phyloP scores from a whole-genome alignment of 2,113 vertebrate species.

The Vidua chalybeata region DNA sequence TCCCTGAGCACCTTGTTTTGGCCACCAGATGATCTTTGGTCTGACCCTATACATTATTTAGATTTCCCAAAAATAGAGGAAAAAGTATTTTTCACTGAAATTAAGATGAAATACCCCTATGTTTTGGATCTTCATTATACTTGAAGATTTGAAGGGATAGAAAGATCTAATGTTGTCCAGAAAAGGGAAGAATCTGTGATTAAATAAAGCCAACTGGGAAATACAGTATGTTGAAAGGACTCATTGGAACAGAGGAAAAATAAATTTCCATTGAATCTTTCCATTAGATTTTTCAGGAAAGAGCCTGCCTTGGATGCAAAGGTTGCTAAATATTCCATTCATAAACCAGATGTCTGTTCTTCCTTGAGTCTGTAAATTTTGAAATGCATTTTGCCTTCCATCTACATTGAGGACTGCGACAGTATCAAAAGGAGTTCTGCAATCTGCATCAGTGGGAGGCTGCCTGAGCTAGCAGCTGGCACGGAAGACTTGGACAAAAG shows the following conservation, averaged over 20 bases:
- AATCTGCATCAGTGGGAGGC: conserved; percentile 47
- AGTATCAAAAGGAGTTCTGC: conserved; percentile 29
- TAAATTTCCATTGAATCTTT: neutral
- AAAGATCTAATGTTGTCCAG: conserved; percentile 28
- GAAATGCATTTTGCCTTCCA: neutral
- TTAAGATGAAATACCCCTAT: neutral
- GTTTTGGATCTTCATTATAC: conserved; percentile 31
- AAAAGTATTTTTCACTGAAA: conserved; percentile 17
- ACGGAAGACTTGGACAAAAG: neutral
- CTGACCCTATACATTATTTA: neutral
- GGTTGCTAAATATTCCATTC: conserved; percentile 33
- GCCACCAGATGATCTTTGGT: neutral
- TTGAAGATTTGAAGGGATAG: conserved; percentile 10
- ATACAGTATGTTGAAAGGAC: neutral
- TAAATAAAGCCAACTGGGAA: conserved; percentile 33
- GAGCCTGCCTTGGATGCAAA: neutral
- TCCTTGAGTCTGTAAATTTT: conserved; percentile 23
- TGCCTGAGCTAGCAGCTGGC: conserved; percentile 40
- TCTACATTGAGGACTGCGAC: neutral
- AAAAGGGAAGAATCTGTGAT: conserved; percentile 42
- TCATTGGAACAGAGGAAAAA: neutral
- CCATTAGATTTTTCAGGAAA: conserved; percentile 8
- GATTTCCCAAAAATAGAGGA: neutral
- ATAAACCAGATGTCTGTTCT: conserved; percentile 29
- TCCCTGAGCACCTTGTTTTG: neutral